Evolutionary conservation across 2,888 invertebrate species (phyloP), one percentile per base, ranked within the genome.

Genomic region (Pristionchus fissidentatus): DNA sequence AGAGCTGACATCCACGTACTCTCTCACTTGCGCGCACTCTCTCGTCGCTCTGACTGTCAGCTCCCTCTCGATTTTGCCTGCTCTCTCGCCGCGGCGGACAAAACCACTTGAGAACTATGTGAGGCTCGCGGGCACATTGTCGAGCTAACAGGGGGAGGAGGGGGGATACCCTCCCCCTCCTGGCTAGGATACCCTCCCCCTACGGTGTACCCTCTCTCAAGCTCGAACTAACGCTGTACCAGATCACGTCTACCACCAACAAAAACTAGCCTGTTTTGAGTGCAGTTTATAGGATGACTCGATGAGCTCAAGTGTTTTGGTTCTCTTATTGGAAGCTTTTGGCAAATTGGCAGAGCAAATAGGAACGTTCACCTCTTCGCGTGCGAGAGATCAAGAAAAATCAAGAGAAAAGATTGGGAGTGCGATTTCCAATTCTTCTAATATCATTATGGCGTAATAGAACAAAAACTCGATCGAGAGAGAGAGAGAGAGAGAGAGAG

Each of bases 91-190:
- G 5, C 38, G 70, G 15, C 70, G n/a, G 41, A n/a, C 26, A 70
- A 70, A 70, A 43, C 70, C 70, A 70, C 70, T 70, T 70, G 70
- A 70, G 70, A 70, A 70, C 43, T 43, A 70, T 38, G 43, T 70
- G 70, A 41, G 41, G 70, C 70, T 38, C 70, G 38, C 43, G 43
- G 70, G 70, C 70, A 70, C 70, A 43, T 70, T 70, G 70, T 70
- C 43, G 70, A 26, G 70, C 70, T 70, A 70, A 70, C 70, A 43
- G 26, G n/a, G 43, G n/a, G 43, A 15, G 13, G 62, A 7, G 66
- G 7, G 66, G 1, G 41, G 66, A 32, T 43, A 41, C 5, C 0
- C 22, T 8, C 55, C n/a, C 13, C 22, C 15, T 13, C 22, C 35
- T 38, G 43, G 41, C 43, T 41, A 41, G 70, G 70, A 70, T 70